Evolutionary conservation across 92 coral and sea anemone species (phyloP), one percentile per base, ranked within the genome.

Genomic region (Epizoanthus scotinus): DNA sequence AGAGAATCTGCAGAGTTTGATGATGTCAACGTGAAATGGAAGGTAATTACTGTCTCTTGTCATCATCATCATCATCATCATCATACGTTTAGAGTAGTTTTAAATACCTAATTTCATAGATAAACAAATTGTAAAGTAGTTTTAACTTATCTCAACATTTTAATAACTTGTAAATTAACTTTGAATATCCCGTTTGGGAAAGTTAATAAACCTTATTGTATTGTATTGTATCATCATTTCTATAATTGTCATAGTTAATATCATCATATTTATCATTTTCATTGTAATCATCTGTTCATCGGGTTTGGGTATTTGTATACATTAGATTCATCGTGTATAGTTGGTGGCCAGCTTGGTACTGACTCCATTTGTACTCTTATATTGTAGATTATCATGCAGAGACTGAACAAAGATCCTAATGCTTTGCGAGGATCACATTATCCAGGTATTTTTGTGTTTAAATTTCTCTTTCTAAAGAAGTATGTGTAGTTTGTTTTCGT

Each of bases 1-100:
- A 85, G 98, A 67, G 99, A 96, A 82, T 96, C 99, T 5, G 99
- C 99, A 21, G 99, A 96, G 84, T 96, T 96, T 85, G 99, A 96
- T 63, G 98, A 91, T 44, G 99, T 96, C 31, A 96, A 96, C 56
- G 90, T 88, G 19, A 93, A 96, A 85, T 96, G 99, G 99, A 96
- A 96, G 96, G 99, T 96, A 84, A 71, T 59, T 52, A 27, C 49
- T 17, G 20, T 26, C 6, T 18, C 49, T 8, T 14, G 10, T 25
- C 28, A 54, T 0, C 26, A 56, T 20, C 27, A 6, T 34, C 47
- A 59, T 17, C 26, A 59, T n/a, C n/a, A n/a, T n/a, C n/a, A n/a
- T n/a, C n/a, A n/a, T n/a, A n/a, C n/a, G n/a, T n/a, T n/a, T n/a
- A n/a, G n/a, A n/a, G n/a, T n/a, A n/a, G n/a, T n/a, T n/a, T n/a